Base-by-base conservation (phyloP, 2,113 vertebrate species). In the Aphyosemion australe region DNA sequence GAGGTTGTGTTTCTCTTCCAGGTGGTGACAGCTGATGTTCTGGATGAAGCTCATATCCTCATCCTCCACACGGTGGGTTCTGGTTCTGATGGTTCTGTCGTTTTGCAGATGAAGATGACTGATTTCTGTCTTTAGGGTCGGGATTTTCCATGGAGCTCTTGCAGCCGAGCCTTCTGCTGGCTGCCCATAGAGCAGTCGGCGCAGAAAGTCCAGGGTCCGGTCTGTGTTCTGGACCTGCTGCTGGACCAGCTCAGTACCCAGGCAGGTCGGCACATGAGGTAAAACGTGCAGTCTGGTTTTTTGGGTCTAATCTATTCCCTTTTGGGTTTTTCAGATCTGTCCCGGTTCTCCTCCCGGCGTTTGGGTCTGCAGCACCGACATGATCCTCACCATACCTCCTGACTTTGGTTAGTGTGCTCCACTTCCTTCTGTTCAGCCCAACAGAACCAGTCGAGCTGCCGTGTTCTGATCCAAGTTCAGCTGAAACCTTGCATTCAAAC, bases 291-390 rank as follows among this genome's bases (percentile, higher is more conserved):
- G 34, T 18, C 47, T 1, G 21, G 21, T 52, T 7, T 12, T 42
- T 42, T 11, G 2, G 41, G 41, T 42, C 11, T 12, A 11, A 26
- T 5, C 26, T 5, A 26, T 26, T 26, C 26, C 26, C 5, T 26
- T 2, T 12, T 0, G 9, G 3, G 11, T 43, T 39, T 14, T 57
- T 5, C 89, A 99, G 97, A 83, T 99, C 50, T 96, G 95, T 19
- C 91, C 91, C 0, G 95, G 94, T 5, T 96, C 94, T 74, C 95
- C 97, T 0, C 95, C 97, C 0, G 97, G 97, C 0, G 92, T 98
- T 21, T 99, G 97, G 97, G 94, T 99, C 65, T 96, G 96, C 91
- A 97, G 97, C 89, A 99, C 96, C 0, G 96, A 99, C 82, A 94
- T 95, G 94, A 91, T 96, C 65, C 91, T 99, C 59, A 88, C 74